Evolutionary conservation across 1,140 invertebrate genomes (phyloP).

Genomic region (Mya arenaria): DNA sequence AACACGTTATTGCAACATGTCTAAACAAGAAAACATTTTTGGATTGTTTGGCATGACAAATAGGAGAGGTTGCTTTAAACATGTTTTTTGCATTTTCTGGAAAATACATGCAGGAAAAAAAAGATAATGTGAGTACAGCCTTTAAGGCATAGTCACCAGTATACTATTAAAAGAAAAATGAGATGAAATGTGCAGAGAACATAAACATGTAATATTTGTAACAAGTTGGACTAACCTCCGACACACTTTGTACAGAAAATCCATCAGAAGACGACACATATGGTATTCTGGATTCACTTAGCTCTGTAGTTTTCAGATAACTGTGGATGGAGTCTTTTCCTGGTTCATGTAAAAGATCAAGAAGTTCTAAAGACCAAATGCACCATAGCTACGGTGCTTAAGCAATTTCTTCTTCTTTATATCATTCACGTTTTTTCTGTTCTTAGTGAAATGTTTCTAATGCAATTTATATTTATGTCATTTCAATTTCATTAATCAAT

Average conservation of each 20-base stretch:
- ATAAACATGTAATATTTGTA: too few species aligned
- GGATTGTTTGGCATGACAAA: too few species aligned
- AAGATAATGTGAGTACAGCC: too few species aligned
- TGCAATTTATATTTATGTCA: not conserved
- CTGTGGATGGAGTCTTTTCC: slow-evolving; percentile 13
- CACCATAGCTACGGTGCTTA: not conserved
- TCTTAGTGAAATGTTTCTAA: not conserved
- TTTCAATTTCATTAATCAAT: not conserved
- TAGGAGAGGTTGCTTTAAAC: too few species aligned
- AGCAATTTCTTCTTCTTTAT: not conserved
- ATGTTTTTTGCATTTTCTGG: too few species aligned
- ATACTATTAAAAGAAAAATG: too few species aligned
- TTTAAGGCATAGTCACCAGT: too few species aligned
- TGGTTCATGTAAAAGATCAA: not conserved
- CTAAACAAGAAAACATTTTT: too few species aligned
- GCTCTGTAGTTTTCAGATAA: not conserved
- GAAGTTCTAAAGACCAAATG: not conserved
- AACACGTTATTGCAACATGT: too few species aligned
- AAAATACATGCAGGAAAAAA: too few species aligned
- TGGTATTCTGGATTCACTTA: slow-evolving; percentile 14
- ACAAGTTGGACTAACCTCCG: too few species aligned
- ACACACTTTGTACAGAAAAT: slow-evolving; percentile 2
- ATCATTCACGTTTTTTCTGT: not conserved
- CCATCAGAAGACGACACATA: slow-evolving; percentile 1
- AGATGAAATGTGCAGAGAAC: too few species aligned